These are phyloP conservation scores for Callospermophilus lateralis DNA, from an alignment of 2,113 vertebrate species.

Conservation along the genomic window DNA sequence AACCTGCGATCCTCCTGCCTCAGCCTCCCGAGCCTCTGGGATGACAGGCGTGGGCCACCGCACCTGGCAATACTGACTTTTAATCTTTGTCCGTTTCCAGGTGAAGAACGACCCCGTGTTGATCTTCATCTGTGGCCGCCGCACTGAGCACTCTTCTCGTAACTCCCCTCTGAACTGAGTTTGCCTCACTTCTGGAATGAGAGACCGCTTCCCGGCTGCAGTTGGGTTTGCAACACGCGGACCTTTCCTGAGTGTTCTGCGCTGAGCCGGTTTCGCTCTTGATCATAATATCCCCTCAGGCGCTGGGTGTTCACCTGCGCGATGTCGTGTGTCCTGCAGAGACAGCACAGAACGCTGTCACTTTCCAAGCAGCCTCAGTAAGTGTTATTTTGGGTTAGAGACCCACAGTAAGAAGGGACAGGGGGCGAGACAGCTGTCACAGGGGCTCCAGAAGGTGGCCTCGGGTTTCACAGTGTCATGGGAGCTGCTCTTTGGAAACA, in stretches of 20 bases:
- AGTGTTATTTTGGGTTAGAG: constrained; percentile 38
- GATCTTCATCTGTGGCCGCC: no score
- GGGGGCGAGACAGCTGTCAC: constrained; percentile 55
- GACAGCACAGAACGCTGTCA: neutral
- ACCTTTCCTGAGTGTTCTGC: neutral
- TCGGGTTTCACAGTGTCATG: neutral
- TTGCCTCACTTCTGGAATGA: neutral
- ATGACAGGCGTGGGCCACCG: no score
- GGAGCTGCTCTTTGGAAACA: neutral
- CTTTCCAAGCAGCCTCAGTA: neutral
- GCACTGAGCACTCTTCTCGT: neutral
- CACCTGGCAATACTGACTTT: no score
- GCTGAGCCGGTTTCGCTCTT: neutral
- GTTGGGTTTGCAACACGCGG: neutral
- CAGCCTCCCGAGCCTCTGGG: no score
- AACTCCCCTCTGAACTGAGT: neutral
- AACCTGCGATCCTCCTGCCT: no score
- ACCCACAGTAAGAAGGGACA: neutral
- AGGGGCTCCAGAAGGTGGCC: neutral
- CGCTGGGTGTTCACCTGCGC: neutral
- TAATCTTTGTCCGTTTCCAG: neutral
- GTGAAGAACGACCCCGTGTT: neutral
- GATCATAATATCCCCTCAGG: constrained; percentile 23
- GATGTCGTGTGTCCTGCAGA: neutral
- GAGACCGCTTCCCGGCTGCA: neutral